Evolutionary conservation across 2,888 invertebrate species (phyloP), one percentile per base, ranked within the genome.

Genomic region (Lydus trimaculatus): DNA sequence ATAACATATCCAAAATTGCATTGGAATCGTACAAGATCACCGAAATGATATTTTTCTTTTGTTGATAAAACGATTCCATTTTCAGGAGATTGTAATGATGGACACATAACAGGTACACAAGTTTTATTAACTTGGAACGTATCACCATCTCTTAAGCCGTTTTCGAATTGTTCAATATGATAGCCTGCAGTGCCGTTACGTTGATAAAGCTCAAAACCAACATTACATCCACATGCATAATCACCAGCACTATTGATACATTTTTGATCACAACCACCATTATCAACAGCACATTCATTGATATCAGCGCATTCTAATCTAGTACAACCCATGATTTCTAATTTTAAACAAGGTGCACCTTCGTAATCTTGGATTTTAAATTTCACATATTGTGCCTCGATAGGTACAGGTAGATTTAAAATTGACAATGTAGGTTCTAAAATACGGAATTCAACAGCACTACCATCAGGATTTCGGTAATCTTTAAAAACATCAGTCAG

Each of bases 1-100:
- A 98, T 93, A 0, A 96, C 93, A 82, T 95, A 96, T 20, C 98
- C 98, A 84, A 98, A 97, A 80, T 96, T 91, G 82, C 98, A 98
- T 80, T 96, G 95, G 89, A 98, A 98, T 73, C 91, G 91, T 0
- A 97, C 92, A 56, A 94, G 88, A 84, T 97, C 97, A 0, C 96
- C 95, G 80, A 95, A 97, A 82, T 97, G 95, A 82, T 93, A 96
- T 79, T 92, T 89, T 65, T 89, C 88, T 86, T 89, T 94, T 0
- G 95, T 95, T 0, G 95, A 92, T 9, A 97, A 84, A 31, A 96
- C 86, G 76, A 93, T 89, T 66, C 96, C 97, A 83, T 96, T 96
- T 83, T 95, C 95, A 0, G 96, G 96, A 3, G 92, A 87, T 33
- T 87, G 83, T 52, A 96, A 83, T 2, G 88, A 84, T 6, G 96